Conservation (phyloP, 2,797 vertebrate species). For the Distichodus sexfasciatus region DNA sequence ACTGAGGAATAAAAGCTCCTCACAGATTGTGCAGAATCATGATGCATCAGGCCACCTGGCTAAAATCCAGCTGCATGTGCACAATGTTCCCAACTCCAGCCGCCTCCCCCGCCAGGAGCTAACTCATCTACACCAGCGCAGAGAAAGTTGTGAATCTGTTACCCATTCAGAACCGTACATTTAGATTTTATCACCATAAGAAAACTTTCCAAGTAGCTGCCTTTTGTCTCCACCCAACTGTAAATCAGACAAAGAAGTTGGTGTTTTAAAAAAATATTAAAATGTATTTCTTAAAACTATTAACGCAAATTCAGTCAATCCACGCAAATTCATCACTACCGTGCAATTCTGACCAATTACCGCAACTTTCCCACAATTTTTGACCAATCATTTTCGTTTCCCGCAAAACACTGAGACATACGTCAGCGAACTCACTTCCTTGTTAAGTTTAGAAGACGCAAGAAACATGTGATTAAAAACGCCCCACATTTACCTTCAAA, state of each 20-base stretch:
- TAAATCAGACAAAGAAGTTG: not conserved
- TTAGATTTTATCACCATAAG: not conserved
- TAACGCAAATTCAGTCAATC: too few species aligned
- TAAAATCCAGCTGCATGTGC: constrained; percentile 4
- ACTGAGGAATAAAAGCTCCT: not conserved
- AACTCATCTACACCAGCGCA: not conserved
- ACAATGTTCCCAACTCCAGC: not conserved
- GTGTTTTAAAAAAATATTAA: too few species aligned
- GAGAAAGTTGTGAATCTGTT: not conserved
- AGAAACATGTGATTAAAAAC: too few species aligned
- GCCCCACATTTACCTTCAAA: too few species aligned
- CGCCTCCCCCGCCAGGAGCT: not conserved
- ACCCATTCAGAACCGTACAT: not conserved
- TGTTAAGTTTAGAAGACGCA: too few species aligned
- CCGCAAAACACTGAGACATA: too few species aligned
- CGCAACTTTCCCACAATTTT: too few species aligned
- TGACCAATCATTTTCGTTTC: too few species aligned
- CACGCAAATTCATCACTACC: too few species aligned
- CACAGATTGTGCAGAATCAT: not conserved
- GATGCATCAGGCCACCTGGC: not conserved
- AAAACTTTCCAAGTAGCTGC: not conserved
- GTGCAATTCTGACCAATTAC: too few species aligned
- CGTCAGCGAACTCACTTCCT: too few species aligned
- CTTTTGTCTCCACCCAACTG: not conserved
- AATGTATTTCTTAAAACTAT: too few species aligned